A percentile compares a stretch with the other conserved stretches of the same genome.
These are phyloP conservation scores for Drepanosiphum platanoidis DNA, from an alignment of 2,888 invertebrate genomes.

Conservation along the genomic window DNA sequence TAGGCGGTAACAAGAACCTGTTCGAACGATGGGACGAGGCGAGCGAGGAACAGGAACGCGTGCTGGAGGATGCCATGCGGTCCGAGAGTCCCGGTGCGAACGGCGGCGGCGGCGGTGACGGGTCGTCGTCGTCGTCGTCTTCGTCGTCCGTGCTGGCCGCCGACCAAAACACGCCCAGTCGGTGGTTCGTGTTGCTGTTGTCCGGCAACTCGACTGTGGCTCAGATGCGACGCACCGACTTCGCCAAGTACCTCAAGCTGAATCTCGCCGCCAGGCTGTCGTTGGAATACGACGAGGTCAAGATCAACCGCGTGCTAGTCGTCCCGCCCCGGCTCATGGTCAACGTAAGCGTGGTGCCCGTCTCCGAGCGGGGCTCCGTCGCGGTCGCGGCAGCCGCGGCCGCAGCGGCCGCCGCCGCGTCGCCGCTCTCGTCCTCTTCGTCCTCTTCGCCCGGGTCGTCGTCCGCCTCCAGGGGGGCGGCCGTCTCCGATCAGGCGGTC, in stretches of 20 bases:
- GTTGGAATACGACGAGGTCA: constrained; percentile 66
- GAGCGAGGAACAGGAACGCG: constrained; percentile 66
- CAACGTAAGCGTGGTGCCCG: constrained; percentile 66
- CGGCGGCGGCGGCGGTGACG: not conserved
- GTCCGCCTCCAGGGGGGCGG: constrained; percentile 66
- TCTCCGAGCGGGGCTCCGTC: constrained; percentile 63
- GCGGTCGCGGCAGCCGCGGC: constrained; percentile 63
- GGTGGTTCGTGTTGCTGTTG: constrained; percentile 66
- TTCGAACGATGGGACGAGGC: constrained; percentile 66
- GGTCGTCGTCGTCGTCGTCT: not conserved
- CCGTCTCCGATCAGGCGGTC: constrained; percentile 64
- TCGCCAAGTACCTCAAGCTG: constrained; percentile 66
- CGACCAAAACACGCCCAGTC: constrained; percentile 63
- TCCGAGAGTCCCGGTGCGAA: constrained; percentile 63
- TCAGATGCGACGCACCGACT: constrained; percentile 66
- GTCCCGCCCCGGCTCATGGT: constrained; percentile 66
- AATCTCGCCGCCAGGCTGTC: constrained; percentile 66
- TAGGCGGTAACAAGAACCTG: constrained; percentile 64
- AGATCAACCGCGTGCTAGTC: constrained; percentile 66
- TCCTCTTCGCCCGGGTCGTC: constrained; percentile 65
- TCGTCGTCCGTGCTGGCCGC: constrained; percentile 63
- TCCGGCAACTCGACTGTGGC: constrained; percentile 66
- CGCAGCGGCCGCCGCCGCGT: constrained; percentile 63
- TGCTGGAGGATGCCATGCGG: constrained; percentile 65
- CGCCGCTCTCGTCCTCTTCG: constrained; percentile 64